These are phyloP conservation scores for Drosophila lacicola DNA, from an alignment of 2,888 invertebrate species.

Conservation along the genomic window DNA sequence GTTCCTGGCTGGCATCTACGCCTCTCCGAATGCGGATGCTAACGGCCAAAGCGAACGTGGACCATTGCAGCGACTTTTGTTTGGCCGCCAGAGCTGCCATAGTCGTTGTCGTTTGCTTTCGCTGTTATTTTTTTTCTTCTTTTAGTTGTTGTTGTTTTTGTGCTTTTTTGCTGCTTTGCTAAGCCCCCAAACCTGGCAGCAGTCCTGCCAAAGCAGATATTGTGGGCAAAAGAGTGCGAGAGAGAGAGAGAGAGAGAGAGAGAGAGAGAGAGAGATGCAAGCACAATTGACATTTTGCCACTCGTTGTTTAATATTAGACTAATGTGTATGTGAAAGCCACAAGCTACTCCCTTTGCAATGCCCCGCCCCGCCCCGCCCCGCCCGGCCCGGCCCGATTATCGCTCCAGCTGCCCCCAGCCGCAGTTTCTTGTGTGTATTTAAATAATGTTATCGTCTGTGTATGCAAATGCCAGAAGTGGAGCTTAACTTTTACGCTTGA, in stretches of 20 bases:
- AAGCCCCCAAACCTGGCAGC: constrained; percentile 35
- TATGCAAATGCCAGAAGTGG: constrained; percentile 56
- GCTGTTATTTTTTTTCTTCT: constrained; percentile 11
- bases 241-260: not conserved
- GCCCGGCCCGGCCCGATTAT: not conserved
- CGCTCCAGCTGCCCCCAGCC: not conserved
- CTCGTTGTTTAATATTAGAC: constrained; percentile 70
- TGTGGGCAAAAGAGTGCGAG: not conserved
- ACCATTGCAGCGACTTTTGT: constrained; percentile 55
- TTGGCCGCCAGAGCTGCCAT: constrained; percentile 54
- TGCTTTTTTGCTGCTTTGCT: constrained; percentile 36
- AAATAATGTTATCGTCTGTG: constrained; percentile 59
- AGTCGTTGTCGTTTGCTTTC: constrained; percentile 38
- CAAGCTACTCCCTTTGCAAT: constrained; percentile 21
- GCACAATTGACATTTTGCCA: constrained; percentile 61
- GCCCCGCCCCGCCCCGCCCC: not conserved
- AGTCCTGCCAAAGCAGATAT: not conserved
- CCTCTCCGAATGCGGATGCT: constrained; percentile 54
- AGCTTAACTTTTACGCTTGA: constrained; percentile 65
- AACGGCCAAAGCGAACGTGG: constrained; percentile 53
- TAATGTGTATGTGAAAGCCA: constrained; percentile 62
- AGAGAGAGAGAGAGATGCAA: not conserved
- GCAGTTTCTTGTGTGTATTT: constrained; percentile 41
- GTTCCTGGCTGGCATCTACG: constrained; percentile 48
- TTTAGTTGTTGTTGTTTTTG: constrained; percentile 2